phyloP scores from a whole-genome alignment of 2,888 invertebrate species.

The Cataglyphis livida region DNA sequence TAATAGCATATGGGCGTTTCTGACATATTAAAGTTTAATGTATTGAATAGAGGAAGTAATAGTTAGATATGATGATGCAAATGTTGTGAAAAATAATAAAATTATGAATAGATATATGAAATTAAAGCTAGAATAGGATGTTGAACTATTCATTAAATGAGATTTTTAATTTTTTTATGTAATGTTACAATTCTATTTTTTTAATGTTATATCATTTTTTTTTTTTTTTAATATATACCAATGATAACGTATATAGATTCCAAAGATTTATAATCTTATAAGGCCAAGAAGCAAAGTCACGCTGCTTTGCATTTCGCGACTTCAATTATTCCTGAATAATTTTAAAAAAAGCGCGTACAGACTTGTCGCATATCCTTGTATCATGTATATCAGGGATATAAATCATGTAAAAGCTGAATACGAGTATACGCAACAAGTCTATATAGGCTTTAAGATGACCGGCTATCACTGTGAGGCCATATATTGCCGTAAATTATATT shows the following conservation, averaged over 20 bases:
- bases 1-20: slow-evolving; percentile 14
- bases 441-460: neutral
- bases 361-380: no score
- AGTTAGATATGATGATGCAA: neutral
- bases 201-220: neutral
- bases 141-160: neutral
- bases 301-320: neutral
- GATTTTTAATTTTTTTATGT: neutral
- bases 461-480: neutral
- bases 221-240: neutral
- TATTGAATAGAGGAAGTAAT: neutral
- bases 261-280: neutral
- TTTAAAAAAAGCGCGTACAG: neutral
- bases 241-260: neutral
- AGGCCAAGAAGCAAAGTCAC: neutral
- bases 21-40: neutral
- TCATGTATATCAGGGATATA: no score
- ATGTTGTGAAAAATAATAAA: neutral
- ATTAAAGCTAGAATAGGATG: neutral
- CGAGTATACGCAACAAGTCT: neutral
- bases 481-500: neutral
- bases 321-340: neutral
- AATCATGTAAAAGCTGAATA: no score
- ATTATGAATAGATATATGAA: neutral
- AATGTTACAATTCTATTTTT: neutral